phyloP scores from a whole-genome alignment of 2,888 invertebrate species.

The Orgyia antiqua region DNA sequence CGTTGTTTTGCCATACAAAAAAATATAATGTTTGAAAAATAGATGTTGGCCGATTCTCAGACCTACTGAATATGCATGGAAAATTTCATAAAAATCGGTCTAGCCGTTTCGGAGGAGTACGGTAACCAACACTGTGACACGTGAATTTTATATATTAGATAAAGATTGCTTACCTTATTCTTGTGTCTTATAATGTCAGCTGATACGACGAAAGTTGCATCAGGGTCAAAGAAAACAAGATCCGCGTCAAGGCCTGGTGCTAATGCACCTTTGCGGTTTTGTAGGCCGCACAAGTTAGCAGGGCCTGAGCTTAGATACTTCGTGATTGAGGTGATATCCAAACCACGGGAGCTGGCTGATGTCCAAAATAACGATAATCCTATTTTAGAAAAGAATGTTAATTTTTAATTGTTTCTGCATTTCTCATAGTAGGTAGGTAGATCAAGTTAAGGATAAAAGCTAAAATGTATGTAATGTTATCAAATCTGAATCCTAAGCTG shows the following conservation, averaged over 20 bases:
- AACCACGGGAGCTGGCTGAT: slow-evolving; percentile 70
- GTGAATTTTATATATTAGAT: too few species aligned
- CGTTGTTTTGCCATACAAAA: too few species aligned
- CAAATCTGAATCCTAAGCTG: too few species aligned
- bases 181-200: slow-evolving; percentile 80
- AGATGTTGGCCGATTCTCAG: too few species aligned
- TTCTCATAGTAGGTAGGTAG: neutral
- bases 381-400: neutral
- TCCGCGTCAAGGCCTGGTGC: slow-evolving; percentile 83
- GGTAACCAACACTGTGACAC: too few species aligned
- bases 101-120: too few species aligned
- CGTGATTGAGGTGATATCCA: slow-evolving; percentile 74
- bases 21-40: too few species aligned
- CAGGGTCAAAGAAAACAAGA: slow-evolving; percentile 84
- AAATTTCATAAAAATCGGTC: too few species aligned
- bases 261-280: slow-evolving; percentile 80
- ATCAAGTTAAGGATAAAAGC: too few species aligned
- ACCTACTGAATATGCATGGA: too few species aligned
- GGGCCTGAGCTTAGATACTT: slow-evolving; percentile 80
- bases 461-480: too few species aligned
- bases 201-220: slow-evolving; percentile 76
- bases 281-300: slow-evolving; percentile 80
- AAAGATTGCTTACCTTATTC: slow-evolving; percentile 81
- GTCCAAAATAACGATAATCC: slow-evolving; percentile 83
- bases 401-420: neutral